Evolutionary conservation across 2,888 invertebrate genomes (phyloP), one percentile per base, ranked within the genome.

Genomic region (Leptarthrus brevirostris): DNA sequence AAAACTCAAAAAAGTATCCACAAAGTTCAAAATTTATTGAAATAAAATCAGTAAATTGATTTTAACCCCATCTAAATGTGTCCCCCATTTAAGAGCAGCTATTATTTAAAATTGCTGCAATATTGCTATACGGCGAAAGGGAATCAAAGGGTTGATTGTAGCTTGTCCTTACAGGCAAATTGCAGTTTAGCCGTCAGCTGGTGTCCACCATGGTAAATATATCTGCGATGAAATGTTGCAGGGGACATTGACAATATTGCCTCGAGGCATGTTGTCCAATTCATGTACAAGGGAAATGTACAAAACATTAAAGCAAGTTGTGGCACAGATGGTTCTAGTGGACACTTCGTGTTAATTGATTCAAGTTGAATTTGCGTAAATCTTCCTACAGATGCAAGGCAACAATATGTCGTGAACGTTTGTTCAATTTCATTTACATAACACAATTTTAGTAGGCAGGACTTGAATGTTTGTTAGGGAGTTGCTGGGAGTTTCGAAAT

Each of bases 261-360:
- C 44, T 49, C 49, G 8, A 49, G 66, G 22, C 47, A 66, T 66
- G 49, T 66, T n/a, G n/a, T 61, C 30, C 61, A 61, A 20, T 40
- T 22, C 6, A 30, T 26, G 26, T 66, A 66, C 66, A 66, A 66
- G 66, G 66, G 66, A 66, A 66, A 24, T 49, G 66, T 18, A 66
- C 47, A 47, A 66, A 66, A 66, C 66, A 66, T 47, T 47, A 49
- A 47, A 66, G 47, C 44, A 66, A 66, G 47, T 66, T 66, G 66
- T 66, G 66, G 66, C 66, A 66, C 66, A 66, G 66, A 66, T 66
- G 66, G 66, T 47, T 47, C 24, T 66, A 49, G 66, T 47, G 66
- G 66, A 66, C 66, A 66, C 24, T 66, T 26, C 47, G 66, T 49
- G 66, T 66, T 66, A 66, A 66, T 66, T 66, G 66, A 49, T 66